Evolutionary conservation across 2,113 vertebrate species (phyloP).

Genomic region (Corynorhinus townsendii): DNA sequence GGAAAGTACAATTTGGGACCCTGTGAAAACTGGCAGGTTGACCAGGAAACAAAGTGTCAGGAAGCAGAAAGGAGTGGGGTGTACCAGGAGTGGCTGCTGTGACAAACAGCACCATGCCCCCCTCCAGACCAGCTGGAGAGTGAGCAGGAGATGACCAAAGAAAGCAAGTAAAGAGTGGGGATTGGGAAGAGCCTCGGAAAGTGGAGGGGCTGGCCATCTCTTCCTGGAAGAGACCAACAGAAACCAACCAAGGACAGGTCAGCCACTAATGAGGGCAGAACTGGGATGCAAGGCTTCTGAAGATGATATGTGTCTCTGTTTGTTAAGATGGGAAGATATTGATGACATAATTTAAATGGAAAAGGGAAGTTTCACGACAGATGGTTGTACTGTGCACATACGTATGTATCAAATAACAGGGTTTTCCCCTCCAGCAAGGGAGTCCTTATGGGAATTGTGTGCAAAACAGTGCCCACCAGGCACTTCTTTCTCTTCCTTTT

Average conservation of each 20-base stretch:
- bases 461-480: background rate
- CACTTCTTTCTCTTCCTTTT: background rate
- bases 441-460: background rate
- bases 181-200: background rate
- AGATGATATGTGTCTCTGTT: background rate
- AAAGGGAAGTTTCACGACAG: background rate
- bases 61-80: background rate
- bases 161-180: background rate
- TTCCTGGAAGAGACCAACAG: background rate
- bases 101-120: too few relatives aligned
- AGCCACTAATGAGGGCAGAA: too few relatives aligned
- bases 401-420: background rate
- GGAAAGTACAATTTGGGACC: background rate
- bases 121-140: background rate
- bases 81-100: background rate
- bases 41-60: background rate
- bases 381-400: background rate
- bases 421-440: background rate
- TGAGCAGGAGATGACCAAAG: background rate
- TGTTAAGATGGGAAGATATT: background rate
- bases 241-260: background rate
- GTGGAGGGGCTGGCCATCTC: background rate
- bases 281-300: background rate
- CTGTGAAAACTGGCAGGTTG: background rate
- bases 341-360: background rate